Base-by-base conservation (phyloP, 2,888 invertebrate genomes). In the Sphaeridia pumilis region DNA sequence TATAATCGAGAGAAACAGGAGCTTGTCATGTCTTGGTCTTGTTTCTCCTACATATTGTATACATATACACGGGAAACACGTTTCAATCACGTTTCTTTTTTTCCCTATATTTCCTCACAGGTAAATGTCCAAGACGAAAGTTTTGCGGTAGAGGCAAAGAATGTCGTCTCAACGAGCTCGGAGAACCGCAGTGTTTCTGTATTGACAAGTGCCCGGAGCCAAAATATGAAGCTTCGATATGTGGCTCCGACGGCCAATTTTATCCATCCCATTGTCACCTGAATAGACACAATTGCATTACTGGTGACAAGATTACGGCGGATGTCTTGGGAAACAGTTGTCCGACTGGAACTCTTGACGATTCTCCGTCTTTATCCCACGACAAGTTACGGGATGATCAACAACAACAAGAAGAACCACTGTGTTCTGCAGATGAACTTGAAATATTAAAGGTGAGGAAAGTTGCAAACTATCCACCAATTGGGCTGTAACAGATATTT, bases 361-460 rank as follows among this genome's bases (percentile, higher is more conserved):
- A 46, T 54, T 25, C 55, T 50, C 45, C 50, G 54, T n/a, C n/a
- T n/a, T n/a, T n/a, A n/a, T n/a, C n/a, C n/a, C n/a, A n/a, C n/a
- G n/a, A n/a, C n/a, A n/a, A n/a, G n/a, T n/a, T n/a, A n/a, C n/a
- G n/a, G n/a, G n/a, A n/a, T n/a, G n/a, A n/a, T n/a, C n/a, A n/a
- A n/a, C n/a, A n/a, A n/a, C n/a, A n/a, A n/a, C n/a, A n/a, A 38
- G 20, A 38, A 5, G 50, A 53, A 53, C 48, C 59, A 54, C 47
- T 56, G 46, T 81, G 81, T 66, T 74, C 78, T n/a, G 75, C 78
- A 65, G 79, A 80, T 65, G 78, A 79, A 69, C 81, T 80, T 67
- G 80, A 80, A 71, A 78, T 80, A 61, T 78, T 81, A 76, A 81
- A 81, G 74, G 79, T 78, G 68, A 66, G n/a, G n/a, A n/a, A n/a